Base-by-base conservation (phyloP, 2,797 vertebrate genomes). In the Gymnoscopelus microlampas region DNA sequence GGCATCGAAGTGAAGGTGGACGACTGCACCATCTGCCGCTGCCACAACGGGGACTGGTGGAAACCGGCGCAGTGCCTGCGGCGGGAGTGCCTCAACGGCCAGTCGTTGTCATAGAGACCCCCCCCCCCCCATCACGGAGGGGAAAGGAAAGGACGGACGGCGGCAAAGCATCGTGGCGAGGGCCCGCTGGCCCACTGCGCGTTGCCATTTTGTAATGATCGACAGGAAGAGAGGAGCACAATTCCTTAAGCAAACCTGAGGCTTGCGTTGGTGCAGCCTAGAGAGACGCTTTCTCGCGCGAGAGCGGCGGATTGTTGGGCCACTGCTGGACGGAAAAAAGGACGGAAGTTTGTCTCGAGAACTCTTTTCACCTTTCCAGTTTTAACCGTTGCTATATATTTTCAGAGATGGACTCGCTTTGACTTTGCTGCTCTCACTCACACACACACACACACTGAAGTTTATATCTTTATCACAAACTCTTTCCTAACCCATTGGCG, bases 1-100 rank as follows among this genome's bases (percentile, higher is more conserved):
- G 98, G 98, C 91, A 98, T 98, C 54, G 98, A 99, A 90, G 98
- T 99, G 82, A 99, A 99, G 94, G 97, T 99, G 95, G 98, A 99
- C 80, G 98, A 99, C 91, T 99, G 98, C 94, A 98, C 97, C 94
- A 98, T 99, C 94, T 99, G 98, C 91, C 97, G 98, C 88, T 99
- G 98, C 93, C 97, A 98, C 95, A 98, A 96, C 24, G 98, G 98
- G 84, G 98, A 99, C 94, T 99, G 98, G 98, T 99, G 98, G 97
- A 99, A 99, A 86, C 97, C 97, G 0, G 98, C 98, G 1, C 97
- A 98, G 92, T 99, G 98, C 86, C 96, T 97, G 88, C 96, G 98
- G 82, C 94, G 98, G 0, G 97, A 99, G 88, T 99, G 98, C 93
- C 97, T 98, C 94, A 97, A 97, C 64, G 97, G 97, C 92, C 97